Base-by-base conservation (phyloP, 2,113 vertebrate species). In the Cinclus mexicanus region DNA sequence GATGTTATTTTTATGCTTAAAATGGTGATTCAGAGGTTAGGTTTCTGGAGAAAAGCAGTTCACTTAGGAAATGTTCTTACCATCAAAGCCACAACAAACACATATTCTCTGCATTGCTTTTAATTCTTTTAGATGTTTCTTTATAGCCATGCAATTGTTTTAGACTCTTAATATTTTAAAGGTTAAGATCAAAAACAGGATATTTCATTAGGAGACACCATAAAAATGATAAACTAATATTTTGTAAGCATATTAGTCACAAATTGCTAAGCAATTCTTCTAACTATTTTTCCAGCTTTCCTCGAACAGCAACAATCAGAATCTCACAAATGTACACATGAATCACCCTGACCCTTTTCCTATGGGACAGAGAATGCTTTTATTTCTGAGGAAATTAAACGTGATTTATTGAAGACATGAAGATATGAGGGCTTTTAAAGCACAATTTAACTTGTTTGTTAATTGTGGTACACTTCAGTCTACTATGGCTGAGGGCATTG, bases 81-180 rank as follows among this genome's bases (percentile, higher is more conserved):
- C 42, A 87, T 52, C 42, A 94, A 74, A 93, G 64, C 42, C 52
- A 82, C 6, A n/a, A 56, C 28, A 83, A 69, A 29, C 10, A 50
- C 44, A 33, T 59, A 86, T 56, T 90, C n/a, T 74, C 61, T 83
- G 15, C 33, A 70, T 29, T 86, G 80, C 37, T 90, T 94, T 89
- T 92, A 97, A 96, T 95, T 95, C 82, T 83, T 91, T 93, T 74
- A 93, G 50, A 85, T 93, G 53, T 75, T 67, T 93, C 91, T 80
- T 65, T 65, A 89, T 31, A 81, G 75, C 47, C 63, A 47, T 59
- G 39, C 21, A 93, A 21, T 74, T 53, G 23, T 76, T 74, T 74
- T 44, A 70, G 53, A 69, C 10, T 87, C 78, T 56, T 75, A 81
- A 53, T 59, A 87, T 85, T 94, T 92, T 82, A 92, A 94, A 95